Conservation (phyloP, 2,797 vertebrate genomes). For the Sebastes elongatus region DNA sequence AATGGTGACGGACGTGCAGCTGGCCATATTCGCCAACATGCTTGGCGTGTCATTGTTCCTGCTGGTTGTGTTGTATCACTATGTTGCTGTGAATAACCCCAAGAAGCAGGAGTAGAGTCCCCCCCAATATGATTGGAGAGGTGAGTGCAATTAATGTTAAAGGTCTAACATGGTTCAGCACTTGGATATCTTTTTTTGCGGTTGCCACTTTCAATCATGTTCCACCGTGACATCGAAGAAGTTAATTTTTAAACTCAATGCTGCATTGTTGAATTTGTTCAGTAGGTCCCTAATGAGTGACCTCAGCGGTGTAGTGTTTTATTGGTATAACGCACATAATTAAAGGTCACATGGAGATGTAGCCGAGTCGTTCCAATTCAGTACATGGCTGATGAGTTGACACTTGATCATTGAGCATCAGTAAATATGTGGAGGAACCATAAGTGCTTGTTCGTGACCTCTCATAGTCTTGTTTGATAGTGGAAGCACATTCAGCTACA, state of each 20-base stretch:
- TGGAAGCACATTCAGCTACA: not conserved
- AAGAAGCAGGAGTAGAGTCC: constrained; percentile 90
- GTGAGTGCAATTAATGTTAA: constrained; percentile 28
- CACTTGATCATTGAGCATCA: not conserved
- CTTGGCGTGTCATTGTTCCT: constrained; percentile 96
- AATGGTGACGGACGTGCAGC: constrained; percentile 98
- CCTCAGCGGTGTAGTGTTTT: not conserved
- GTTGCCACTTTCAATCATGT: not conserved
- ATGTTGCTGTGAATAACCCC: constrained; percentile 98
- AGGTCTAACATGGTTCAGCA: not conserved
- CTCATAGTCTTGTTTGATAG: not conserved
- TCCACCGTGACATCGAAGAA: not conserved
- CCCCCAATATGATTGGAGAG: constrained; percentile 20
- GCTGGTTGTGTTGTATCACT: constrained; percentile 95
- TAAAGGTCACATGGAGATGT: not conserved
- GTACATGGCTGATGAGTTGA: not conserved
- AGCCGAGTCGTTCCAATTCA: not conserved
- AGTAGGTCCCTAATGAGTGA: not conserved
- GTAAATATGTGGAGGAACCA: not conserved
- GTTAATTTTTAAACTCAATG: not conserved
- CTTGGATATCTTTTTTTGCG: not conserved
- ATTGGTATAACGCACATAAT: not conserved
- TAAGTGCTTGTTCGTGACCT: not conserved
- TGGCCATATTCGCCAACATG: constrained; percentile 98
- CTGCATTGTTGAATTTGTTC: not conserved